These are phyloP conservation scores for Parasteatoda lunata DNA, from an alignment of 2,888 invertebrate species.

Conservation along the genomic window DNA sequence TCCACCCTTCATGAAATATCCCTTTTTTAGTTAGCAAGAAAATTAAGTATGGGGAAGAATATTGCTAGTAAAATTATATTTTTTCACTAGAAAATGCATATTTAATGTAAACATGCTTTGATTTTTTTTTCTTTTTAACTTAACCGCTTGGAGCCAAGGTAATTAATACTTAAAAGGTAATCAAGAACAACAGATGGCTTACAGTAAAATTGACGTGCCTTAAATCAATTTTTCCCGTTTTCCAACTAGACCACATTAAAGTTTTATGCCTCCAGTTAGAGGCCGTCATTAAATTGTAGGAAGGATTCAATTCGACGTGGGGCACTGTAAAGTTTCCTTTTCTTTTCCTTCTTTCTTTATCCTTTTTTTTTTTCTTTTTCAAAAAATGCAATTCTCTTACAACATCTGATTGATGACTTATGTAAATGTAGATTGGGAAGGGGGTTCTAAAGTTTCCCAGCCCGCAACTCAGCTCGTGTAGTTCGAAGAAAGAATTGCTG, in stretches of 20 bases:
- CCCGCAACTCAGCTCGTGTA: neutral
- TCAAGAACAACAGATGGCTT: neutral
- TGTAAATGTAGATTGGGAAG: neutral
- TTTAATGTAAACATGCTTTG: neutral
- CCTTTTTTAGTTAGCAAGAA: too few relatives aligned
- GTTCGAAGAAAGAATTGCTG: neutral
- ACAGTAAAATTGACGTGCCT: neutral
- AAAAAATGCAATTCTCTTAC: neutral
- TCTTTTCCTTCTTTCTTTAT: neutral
- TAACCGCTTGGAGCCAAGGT: neutral
- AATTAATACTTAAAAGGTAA: neutral
- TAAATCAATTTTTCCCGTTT: neutral
- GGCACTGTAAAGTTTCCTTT: neutral
- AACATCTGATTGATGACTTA: neutral
- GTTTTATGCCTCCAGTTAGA: neutral
- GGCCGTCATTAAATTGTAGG: neutral
- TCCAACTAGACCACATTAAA: neutral
- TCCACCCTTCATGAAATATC: too few relatives aligned
- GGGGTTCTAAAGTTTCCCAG: neutral
- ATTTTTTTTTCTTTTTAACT: neutral
- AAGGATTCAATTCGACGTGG: neutral
- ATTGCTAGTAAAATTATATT: too few relatives aligned
- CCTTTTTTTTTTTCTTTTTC: too few relatives aligned
- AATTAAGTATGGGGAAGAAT: too few relatives aligned
- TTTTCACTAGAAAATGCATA: too few relatives aligned